Evolutionary conservation across 1,140 invertebrate genomes (phyloP).

Genomic region (Cyrtorhinus lividipennis): DNA sequence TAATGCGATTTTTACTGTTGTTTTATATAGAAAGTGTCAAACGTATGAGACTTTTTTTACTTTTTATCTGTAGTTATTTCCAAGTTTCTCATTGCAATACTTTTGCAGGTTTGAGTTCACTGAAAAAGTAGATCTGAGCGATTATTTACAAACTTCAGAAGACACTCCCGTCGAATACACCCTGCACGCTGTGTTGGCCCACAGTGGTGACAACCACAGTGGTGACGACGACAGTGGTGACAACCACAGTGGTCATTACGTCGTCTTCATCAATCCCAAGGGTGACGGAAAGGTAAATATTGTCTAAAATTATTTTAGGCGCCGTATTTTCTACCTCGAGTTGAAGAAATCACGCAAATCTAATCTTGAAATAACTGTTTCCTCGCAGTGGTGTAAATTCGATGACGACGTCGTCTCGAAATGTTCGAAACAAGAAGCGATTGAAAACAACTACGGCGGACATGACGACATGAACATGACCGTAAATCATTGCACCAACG

Average conservation of each 20-base stretch:
- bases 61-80: too few relatives aligned
- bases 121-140: conserved; percentile 71
- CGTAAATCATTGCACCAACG: conserved; percentile 92
- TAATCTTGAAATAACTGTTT: neutral
- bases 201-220: conserved; percentile 96
- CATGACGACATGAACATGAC: conserved; percentile 86
- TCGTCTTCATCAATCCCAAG: conserved; percentile 98
- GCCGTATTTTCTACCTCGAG: too few relatives aligned
- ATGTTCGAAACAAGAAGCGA: conserved; percentile 90
- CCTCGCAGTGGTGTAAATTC: conserved; percentile 92
- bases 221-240: conserved; percentile 99
- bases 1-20: too few relatives aligned
- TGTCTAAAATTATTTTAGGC: neutral
- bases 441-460: conserved; percentile 96
- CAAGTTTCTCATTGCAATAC: too few relatives aligned
- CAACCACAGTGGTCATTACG: conserved; percentile 99
- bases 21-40: too few relatives aligned
- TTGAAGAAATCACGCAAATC: too few relatives aligned
- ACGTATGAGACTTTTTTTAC: too few relatives aligned
- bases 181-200: conserved; percentile 97
- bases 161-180: conserved; percentile 75
- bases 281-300: conserved; percentile 58
- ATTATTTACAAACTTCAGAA: conserved; percentile 69
- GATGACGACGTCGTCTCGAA: conserved; percentile 98
- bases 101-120: conserved; percentile 80